These are phyloP conservation scores for Orbicella faveolata DNA, from an alignment of 64 coral and sea anemone genomes.

Conservation along the genomic window DNA sequence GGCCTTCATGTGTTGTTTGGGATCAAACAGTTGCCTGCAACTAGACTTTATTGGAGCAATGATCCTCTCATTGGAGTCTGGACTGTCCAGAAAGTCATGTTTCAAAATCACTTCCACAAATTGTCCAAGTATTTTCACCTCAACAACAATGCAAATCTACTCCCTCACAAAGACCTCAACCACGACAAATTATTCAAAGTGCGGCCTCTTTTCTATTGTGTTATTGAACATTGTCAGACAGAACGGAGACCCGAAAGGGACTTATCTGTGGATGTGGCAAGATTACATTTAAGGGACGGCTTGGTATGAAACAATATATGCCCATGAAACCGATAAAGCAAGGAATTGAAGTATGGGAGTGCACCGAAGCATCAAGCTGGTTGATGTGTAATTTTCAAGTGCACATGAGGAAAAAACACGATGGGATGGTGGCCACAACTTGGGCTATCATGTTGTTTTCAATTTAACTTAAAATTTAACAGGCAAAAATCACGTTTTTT, in stretches of 20 bases:
- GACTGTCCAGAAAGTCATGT: conserved; percentile 32
- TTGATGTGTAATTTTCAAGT: conserved; percentile 57
- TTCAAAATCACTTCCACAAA: conserved; percentile 40
- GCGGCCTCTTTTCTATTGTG: conserved; percentile 28
- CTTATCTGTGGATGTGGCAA: conserved; percentile 34
- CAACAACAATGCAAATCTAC: conserved; percentile 33
- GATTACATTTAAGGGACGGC: conserved; percentile 38
- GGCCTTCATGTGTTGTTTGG: conserved; percentile 52
- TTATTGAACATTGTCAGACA: conserved; percentile 10
- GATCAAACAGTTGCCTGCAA: conserved; percentile 47
- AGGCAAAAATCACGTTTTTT: background rate
- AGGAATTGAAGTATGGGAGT: conserved; percentile 41
- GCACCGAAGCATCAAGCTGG: conserved; percentile 18
- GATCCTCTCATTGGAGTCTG: conserved; percentile 38
- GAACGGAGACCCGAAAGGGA: conserved; percentile 7
- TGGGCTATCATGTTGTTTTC: conserved; percentile 46
- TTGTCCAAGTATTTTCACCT: conserved; percentile 35
- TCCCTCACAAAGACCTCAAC: background rate
- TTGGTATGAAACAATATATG: conserved; percentile 59
- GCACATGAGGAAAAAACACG: conserved; percentile 40
- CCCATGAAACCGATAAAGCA: conserved; percentile 59
- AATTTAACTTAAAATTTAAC: background rate
- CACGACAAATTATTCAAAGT: conserved; percentile 63
- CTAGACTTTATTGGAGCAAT: conserved; percentile 33
- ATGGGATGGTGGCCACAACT: conserved; percentile 20